A percentile compares a stretch with the other conserved stretches of the same genome.
These are phyloP conservation scores for Drosophila prolongata DNA, from an alignment of 2,888 invertebrate genomes.

Conservation along the genomic window DNA sequence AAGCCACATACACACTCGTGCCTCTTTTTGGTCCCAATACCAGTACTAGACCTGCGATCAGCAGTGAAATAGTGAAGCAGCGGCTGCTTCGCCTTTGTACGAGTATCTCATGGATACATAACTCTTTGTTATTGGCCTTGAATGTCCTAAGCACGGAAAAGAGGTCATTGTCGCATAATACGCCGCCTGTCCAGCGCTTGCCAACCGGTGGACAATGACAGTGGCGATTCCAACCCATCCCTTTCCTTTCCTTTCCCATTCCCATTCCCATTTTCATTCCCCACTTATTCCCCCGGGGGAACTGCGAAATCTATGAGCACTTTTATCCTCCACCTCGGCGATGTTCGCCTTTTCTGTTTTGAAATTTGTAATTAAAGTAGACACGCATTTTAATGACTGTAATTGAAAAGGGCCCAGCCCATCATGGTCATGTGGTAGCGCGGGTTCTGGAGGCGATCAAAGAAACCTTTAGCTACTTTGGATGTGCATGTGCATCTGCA, in stretches of 20 bases:
- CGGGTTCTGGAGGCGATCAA: conserved; percentile 7
- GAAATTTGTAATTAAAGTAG: conserved; percentile 77
- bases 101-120: conserved; percentile 56
- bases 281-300: neutral
- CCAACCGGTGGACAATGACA: conserved; percentile 31
- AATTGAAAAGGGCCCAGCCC: conserved; percentile 58
- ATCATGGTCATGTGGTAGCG: neutral
- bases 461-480: conserved; percentile 2
- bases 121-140: conserved; percentile 81
- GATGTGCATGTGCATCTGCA: conserved; percentile 14
- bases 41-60: conserved; percentile 26
- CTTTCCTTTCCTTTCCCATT: too few species aligned
- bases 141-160: conserved; percentile 80
- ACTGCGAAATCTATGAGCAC: conserved; percentile 4
- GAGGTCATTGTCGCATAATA: conserved; percentile 82
- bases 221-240: too few species aligned
- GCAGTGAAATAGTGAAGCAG: neutral
- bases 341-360: conserved; percentile 42
- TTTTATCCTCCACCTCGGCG: conserved; percentile 8
- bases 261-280: neutral
- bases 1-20: neutral
- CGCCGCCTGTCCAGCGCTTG: conserved; percentile 24
- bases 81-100: conserved; percentile 33
- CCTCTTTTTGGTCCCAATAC: neutral
- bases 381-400: conserved; percentile 57